A percentile compares a stretch with the other conserved stretches of the same genome.
These are phyloP conservation scores for Brachypteracias leptosomus DNA, from an alignment of 2,113 vertebrate genomes.

Conservation along the genomic window DNA sequence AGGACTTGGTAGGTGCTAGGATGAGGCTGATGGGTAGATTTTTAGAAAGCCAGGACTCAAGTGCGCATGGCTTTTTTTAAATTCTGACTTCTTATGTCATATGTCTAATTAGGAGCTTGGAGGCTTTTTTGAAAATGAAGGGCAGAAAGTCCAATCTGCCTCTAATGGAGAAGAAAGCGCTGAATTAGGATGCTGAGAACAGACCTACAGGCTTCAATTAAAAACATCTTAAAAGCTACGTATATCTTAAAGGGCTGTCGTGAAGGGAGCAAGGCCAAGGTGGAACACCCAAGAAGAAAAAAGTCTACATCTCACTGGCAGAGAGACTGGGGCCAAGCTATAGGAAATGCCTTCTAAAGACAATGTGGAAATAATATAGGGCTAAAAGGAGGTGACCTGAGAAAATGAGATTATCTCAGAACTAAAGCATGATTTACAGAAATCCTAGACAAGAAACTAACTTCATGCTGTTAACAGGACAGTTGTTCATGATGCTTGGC, in stretches of 20 bases:
- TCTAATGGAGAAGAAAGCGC: neutral
- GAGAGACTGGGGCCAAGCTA: neutral
- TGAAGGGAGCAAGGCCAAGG: neutral
- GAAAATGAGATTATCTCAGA: neutral
- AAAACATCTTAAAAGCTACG: neutral
- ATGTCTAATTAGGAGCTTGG: neutral
- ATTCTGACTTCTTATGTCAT: neutral
- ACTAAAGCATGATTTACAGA: neutral
- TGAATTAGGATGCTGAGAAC: neutral
- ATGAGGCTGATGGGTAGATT: neutral
- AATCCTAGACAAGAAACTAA: neutral
- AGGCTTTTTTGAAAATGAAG: neutral
- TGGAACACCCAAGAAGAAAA: neutral
- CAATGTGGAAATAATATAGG: neutral
- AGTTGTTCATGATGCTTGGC: neutral
- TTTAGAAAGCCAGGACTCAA: neutral
- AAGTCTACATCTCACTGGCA: neutral
- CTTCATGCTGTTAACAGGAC: fast-evolving
- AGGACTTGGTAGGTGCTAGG: neutral
- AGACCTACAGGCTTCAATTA: neutral
- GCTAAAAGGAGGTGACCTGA: neutral
- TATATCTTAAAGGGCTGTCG: neutral
- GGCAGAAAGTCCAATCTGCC: neutral
- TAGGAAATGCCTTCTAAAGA: neutral
- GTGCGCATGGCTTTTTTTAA: neutral